Evolutionary conservation across 1,140 invertebrate genomes (phyloP), one percentile per base, ranked within the genome.

Genomic region (Eurosta solidaginis): DNA sequence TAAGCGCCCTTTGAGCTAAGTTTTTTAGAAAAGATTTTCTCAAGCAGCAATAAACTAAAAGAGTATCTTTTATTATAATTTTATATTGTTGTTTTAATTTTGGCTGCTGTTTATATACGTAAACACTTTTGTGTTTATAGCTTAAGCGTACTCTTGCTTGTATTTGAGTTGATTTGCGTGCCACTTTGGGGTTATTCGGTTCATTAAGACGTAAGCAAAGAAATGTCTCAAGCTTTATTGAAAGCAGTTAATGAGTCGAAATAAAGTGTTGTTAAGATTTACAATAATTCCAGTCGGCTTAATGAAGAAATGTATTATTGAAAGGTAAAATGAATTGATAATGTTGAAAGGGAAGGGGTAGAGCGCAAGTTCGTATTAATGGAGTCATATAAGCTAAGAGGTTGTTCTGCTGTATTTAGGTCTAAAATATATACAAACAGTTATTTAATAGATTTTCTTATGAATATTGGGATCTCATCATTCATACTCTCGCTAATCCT

Each of bases 141-240:
- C 33, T n/a, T 40, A 17, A 36, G n/a, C n/a, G 7, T 20, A 20
- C 14, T 17, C 6, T 36, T 22, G 17, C 22, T 42, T 68, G 6
- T 68, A 20, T 68, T 68, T 29, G 33, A 22, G 2, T 68, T 36
- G 14, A 7, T 29, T 14, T 14, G 7, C 4, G 33, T 42, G 22
- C 59, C 59, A 36, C 27, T 68, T 68, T 36, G 59, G 59, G 59
- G 59, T 68, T 68, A 68, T n/a, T 40, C 33, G 59, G 33, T 33
- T 68, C 59, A 68, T 68, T 68, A 68, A 40, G 59, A 42, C 33
- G n/a, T n/a, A 68, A 63, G 14, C n/a, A 33, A 3, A 14, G 27
- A 1, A 59, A 63, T 20, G 20, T n/a, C 6, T 22, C n/a, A 12
- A n/a, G 27, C 12, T n/a, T 33, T 59, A 36, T 0, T 9, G 40